phyloP scores from a whole-genome alignment of 2,888 invertebrate genomes.

The Pseudeuparius sepicola region DNA sequence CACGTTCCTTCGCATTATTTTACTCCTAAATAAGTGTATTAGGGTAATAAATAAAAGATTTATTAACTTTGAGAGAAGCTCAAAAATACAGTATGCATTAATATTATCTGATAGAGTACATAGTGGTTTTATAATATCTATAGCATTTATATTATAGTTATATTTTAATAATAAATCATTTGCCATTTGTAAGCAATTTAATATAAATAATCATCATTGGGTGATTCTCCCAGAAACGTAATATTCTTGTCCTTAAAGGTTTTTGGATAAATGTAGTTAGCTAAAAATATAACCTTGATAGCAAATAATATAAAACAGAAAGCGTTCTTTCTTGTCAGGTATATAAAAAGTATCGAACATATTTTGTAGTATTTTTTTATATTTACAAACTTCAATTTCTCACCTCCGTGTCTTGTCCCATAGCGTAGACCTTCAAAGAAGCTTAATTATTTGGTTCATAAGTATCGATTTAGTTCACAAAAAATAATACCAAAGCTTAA shows the following conservation, averaged over 20 bases:
- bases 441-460: slow-evolving; percentile 1
- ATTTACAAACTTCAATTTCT: slow-evolving; percentile 2
- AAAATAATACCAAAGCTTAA: slow-evolving; percentile 2
- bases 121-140: too few relatives aligned
- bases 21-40: too few relatives aligned
- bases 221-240: slow-evolving; percentile 9
- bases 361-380: slow-evolving; percentile 1
- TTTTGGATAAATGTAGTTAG: slow-evolving; percentile 5
- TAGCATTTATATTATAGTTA: too few relatives aligned
- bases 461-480: slow-evolving; percentile 2
- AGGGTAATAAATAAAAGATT: too few relatives aligned
- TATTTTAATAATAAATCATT: too few relatives aligned
- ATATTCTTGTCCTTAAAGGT: slow-evolving; percentile 8
- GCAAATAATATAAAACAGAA: too few relatives aligned
- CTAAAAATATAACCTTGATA: slow-evolving; percentile 3
- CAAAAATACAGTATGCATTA: too few relatives aligned
- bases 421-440: slow-evolving; percentile 3
- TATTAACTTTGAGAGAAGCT: too few relatives aligned
- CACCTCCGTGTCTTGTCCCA: slow-evolving; percentile 2
- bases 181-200: too few relatives aligned
- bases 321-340: slow-evolving; percentile 3
- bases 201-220: too few relatives aligned
- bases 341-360: background rate
- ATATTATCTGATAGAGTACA: too few relatives aligned
- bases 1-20: too few relatives aligned